A percentile compares a stretch with the other conserved stretches of the same genome.
These are phyloP conservation scores for Rhodeus uyekii DNA, from an alignment of 2,797 vertebrate genomes.

Conservation along the genomic window DNA sequence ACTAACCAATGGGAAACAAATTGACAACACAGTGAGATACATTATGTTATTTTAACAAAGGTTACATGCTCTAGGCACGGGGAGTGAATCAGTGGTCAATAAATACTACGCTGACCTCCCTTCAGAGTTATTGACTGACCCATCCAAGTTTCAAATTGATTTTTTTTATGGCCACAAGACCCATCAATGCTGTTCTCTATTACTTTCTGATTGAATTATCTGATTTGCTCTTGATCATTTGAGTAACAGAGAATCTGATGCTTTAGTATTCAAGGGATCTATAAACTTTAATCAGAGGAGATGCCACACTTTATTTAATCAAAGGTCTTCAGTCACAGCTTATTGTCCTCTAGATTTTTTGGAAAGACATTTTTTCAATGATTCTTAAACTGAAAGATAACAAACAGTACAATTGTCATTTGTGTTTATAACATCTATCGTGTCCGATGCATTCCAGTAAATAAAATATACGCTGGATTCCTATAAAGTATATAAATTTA, in stretches of 20 bases:
- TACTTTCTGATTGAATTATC: background rate
- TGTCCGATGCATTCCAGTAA: background rate
- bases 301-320: background rate
- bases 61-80: background rate
- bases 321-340: background rate
- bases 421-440: too few relatives aligned
- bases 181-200: background rate
- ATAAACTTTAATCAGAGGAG: background rate
- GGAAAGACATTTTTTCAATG: background rate
- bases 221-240: background rate
- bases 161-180: conserved; percentile 2
- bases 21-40: background rate
- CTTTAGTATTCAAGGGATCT: background rate
- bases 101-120: background rate
- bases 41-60: background rate
- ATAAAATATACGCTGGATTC: background rate
- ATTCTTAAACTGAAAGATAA: background rate
- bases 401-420: background rate
- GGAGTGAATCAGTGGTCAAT: background rate
- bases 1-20: background rate
- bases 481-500: background rate
- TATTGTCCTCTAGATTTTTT: too few relatives aligned
- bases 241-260: background rate
- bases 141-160: background rate
- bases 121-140: conserved; percentile 19